A percentile compares a stretch with the other conserved stretches of the same genome.
Conservation (phyloP, 2,113 vertebrate genomes). For the Cryptoleucopteryx plumbea region DNA sequence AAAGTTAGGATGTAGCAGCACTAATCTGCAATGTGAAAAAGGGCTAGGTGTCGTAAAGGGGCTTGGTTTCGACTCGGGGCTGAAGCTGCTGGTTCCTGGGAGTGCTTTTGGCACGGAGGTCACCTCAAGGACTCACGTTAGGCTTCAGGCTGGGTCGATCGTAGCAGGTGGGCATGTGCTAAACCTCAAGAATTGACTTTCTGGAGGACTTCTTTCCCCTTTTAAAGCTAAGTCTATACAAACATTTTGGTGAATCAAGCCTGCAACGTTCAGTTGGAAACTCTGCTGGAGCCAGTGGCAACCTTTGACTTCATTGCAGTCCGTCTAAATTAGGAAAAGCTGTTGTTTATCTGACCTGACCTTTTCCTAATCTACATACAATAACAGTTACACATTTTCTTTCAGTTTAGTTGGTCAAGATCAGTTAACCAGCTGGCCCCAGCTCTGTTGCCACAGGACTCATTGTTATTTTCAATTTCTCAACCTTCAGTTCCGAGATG, state of each 20-base stretch:
- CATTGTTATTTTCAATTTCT: not conserved
- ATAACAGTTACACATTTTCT: not conserved
- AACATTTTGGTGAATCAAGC: not conserved
- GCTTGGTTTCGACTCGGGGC: not conserved
- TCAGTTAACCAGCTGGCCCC: not conserved
- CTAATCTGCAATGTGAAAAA: not conserved
- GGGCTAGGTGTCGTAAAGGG: not conserved
- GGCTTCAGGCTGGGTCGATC: not conserved
- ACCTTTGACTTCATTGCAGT: not conserved
- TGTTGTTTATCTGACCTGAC: conserved; percentile 1
- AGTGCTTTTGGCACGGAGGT: not conserved
- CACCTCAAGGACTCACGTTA: fast-evolving
- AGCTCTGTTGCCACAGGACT: not conserved
- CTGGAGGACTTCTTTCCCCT: not conserved
- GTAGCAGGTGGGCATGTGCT: not conserved
- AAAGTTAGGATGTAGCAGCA: not conserved
- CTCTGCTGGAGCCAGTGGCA: not conserved
- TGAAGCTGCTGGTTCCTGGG: not conserved
- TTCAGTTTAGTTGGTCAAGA: not conserved
- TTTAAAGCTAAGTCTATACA: not conserved
- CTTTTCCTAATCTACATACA: not conserved
- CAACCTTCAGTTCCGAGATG: not conserved
- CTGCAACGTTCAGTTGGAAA: not conserved
- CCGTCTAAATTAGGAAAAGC: conserved; percentile 7
- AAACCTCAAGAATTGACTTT: not conserved